Conservation (phyloP, 2,113 vertebrate genomes). For the Thamnaconus septentrionalis region DNA sequence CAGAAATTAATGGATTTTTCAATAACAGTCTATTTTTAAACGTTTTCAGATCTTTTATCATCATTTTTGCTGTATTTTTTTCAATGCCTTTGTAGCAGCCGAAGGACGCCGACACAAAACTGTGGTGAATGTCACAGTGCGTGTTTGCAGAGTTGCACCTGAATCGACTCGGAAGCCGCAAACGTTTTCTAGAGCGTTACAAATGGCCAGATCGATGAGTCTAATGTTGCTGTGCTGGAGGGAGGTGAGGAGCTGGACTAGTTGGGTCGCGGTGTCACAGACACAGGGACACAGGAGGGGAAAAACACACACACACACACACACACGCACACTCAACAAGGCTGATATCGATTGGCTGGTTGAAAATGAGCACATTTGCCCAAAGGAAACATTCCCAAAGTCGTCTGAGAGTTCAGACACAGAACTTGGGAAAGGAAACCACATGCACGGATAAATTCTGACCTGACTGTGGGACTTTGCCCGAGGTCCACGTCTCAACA, state of each 20-base stretch:
- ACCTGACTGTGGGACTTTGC: no score
- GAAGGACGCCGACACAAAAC: neutral
- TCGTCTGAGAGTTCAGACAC: neutral
- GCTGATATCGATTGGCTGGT: conserved; percentile 34
- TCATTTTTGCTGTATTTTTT: neutral
- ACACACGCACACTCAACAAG: conserved; percentile 10
- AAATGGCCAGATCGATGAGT: conserved; percentile 53
- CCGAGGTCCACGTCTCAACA: no score
- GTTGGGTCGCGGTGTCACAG: neutral
- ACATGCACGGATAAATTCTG: no score
- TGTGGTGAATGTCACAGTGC: neutral
- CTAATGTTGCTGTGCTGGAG: conserved; percentile 25
- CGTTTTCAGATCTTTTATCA: neutral
- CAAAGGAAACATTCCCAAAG: conserved; percentile 26
- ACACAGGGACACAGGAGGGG: no score
- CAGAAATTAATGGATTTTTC: no score
- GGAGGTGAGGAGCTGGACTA: neutral
- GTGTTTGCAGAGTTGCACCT: neutral
- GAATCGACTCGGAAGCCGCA: conserved; percentile 1
- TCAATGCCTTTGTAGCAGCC: no score
- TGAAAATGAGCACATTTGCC: conserved; percentile 34
- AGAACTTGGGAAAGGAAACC: no score
- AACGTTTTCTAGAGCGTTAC: conserved; percentile 54
- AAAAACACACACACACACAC: no score
- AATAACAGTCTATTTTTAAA: no score